phyloP scores from a whole-genome alignment of 2,113 vertebrate species.

The Oncorhynchus nerka region DNA sequence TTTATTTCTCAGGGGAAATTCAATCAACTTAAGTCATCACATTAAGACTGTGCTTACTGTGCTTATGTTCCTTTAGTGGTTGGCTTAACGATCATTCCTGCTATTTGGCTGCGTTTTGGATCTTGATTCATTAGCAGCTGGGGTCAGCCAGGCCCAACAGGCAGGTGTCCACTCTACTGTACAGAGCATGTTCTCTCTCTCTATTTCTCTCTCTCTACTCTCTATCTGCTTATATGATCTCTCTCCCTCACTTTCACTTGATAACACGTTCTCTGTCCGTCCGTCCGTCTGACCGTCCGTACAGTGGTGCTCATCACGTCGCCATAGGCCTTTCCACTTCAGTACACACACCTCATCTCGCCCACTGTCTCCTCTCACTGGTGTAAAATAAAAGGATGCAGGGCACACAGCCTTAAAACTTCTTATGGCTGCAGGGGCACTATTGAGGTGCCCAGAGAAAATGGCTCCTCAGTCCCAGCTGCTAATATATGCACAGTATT shows the following conservation, averaged over 20 bases:
- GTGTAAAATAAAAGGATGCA: not conserved
- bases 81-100: constrained; percentile 48
- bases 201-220: not conserved
- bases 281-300: not conserved
- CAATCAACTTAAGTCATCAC: not conserved
- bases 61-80: constrained; percentile 35
- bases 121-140: constrained; percentile 49
- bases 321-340: constrained; percentile 20
- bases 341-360: constrained; percentile 3
- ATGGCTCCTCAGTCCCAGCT: too few relatives aligned
- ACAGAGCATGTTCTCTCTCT: not conserved
- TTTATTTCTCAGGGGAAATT: not conserved
- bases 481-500: too few relatives aligned
- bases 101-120: constrained; percentile 59
- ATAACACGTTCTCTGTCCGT: not conserved
- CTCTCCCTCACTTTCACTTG: not conserved
- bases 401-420: not conserved
- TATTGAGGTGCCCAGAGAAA: too few relatives aligned
- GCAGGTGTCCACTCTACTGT: constrained; percentile 26
- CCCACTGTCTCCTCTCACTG: not conserved
- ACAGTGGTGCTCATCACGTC: constrained; percentile 6
- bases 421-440: too few relatives aligned
- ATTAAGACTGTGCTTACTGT: not conserved
- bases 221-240: not conserved
- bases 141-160: constrained; percentile 30